Evolutionary conservation across 2,113 vertebrate species (phyloP), one percentile per base, ranked within the genome.

Genomic region (Burhinus bistriatus): DNA sequence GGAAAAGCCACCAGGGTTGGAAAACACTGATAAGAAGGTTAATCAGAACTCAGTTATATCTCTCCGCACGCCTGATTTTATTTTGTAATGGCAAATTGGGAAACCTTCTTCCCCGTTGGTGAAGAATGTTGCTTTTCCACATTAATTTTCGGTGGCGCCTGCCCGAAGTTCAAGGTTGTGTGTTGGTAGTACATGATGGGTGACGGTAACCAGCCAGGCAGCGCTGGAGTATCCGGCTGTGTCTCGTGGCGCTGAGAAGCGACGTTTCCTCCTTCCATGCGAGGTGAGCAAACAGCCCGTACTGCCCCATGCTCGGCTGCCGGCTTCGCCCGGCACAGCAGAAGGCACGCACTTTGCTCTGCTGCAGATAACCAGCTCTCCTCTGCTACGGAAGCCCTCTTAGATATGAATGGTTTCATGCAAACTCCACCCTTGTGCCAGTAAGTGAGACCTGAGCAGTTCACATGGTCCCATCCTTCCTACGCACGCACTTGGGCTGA

Each of bases 121-220:
- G 0, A 4, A 58, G 72, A 78, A 79, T 30, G 65, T 32, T 72
- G 54, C 72, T 81, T 91, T 94, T 62, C 93, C 10, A 0, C 9
- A 49, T 88, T 90, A 83, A 69, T 92, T 96, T 95, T 86, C 71
- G 92, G 65, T 16, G 15, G 94, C 32, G 57, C 82, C 85, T 90
- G 91, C 82, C 79, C 32, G 36, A 45, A 90, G 83, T 82, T 93
- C 77, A 69, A 47, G 87, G 69, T 21, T 84, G 49, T n/a, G 38
- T 54, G 32, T 68, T 68, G 80, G 47, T 42, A 40, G 90, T 47
- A 68, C 54, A 45, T 12, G 75, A 38, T 62, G 62, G 71, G 32
- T 78, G 54, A 11, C 15, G 40, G 29, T 23, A 38, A 71, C 86
- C 71, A 66, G 55, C 26, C 0, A 0, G 57, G 77, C 45, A 52